Evolutionary conservation across 2,113 vertebrate genomes (phyloP).

Genomic region (Hippocampus mohnikei): DNA sequence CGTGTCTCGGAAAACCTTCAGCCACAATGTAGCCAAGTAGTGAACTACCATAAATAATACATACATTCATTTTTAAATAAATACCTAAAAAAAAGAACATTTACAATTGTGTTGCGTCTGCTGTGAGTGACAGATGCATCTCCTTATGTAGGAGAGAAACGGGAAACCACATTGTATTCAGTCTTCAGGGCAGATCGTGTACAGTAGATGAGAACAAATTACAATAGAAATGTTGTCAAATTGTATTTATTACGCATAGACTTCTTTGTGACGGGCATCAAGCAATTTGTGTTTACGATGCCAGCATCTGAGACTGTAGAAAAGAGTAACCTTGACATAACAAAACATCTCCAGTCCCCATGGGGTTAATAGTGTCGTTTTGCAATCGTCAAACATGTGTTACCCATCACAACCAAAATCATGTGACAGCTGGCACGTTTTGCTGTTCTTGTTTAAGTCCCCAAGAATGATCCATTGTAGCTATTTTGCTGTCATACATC

Average conservation of each 20-base stretch:
- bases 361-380: constrained; percentile 33
- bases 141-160: not conserved
- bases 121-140: not conserved
- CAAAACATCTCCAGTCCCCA: not conserved
- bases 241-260: not conserved
- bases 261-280: not conserved
- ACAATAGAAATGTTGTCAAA: not conserved
- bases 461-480: constrained; percentile 51
- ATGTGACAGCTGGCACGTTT: constrained; percentile 57
- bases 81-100: not conserved
- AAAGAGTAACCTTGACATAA: constrained; percentile 2
- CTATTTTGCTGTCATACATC: constrained; percentile 57
- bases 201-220: not conserved
- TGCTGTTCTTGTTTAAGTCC: constrained; percentile 51
- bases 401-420: constrained; percentile 61
- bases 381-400: constrained; percentile 60
- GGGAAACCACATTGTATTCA: not conserved
- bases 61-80: not conserved
- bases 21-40: not conserved
- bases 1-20: not conserved
- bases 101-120: no score
- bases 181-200: not conserved
- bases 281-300: not conserved
- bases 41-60: not conserved
- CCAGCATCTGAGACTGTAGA: not conserved